A percentile compares a stretch with the other conserved stretches of the same genome.
phyloP scores from a whole-genome alignment of 35 echinoderm and acorn worm genomes.

The Strongylocentrotus purpuratus region DNA sequence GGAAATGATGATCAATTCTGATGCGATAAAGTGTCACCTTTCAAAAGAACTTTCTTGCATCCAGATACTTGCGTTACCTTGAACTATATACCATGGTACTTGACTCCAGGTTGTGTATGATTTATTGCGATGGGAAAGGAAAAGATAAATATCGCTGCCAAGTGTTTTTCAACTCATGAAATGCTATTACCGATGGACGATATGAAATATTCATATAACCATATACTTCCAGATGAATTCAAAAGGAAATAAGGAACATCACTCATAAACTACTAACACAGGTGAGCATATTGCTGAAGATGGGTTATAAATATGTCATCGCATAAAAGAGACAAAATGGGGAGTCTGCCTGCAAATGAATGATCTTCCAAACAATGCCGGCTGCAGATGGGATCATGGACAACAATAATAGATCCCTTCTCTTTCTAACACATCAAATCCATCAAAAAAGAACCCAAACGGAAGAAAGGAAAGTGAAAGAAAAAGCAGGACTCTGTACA shows the following conservation, averaged over 20 bases:
- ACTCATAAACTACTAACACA: constrained; percentile 28
- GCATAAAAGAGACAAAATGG: not conserved
- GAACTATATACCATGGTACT: not conserved
- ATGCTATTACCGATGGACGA: not conserved
- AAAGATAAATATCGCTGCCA: not conserved
- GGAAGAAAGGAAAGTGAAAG: constrained; percentile 51
- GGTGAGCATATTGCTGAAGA: constrained; percentile 42
- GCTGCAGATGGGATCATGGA: constrained; percentile 30
- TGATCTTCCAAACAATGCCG: constrained; percentile 29
- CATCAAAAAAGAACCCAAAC: constrained; percentile 39
- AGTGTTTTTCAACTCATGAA: constrained; percentile 8
- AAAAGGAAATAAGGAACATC: constrained; percentile 40
- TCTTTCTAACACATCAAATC: constrained; percentile 44
- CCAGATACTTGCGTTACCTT: not conserved
- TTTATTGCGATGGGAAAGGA: not conserved
- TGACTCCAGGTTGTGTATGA: not conserved
- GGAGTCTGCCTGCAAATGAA: not conserved
- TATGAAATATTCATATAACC: constrained; percentile 31
- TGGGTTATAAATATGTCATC: not conserved
- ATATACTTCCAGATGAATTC: constrained; percentile 15
- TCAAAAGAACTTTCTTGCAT: not conserved
- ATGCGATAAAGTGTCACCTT: not conserved
- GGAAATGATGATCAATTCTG: not conserved
- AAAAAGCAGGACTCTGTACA: constrained; percentile 11
- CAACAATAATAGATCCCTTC: not conserved